Evolutionary conservation across 2,113 vertebrate genomes (phyloP).

Genomic region (Rousettus leschenaultii): DNA sequence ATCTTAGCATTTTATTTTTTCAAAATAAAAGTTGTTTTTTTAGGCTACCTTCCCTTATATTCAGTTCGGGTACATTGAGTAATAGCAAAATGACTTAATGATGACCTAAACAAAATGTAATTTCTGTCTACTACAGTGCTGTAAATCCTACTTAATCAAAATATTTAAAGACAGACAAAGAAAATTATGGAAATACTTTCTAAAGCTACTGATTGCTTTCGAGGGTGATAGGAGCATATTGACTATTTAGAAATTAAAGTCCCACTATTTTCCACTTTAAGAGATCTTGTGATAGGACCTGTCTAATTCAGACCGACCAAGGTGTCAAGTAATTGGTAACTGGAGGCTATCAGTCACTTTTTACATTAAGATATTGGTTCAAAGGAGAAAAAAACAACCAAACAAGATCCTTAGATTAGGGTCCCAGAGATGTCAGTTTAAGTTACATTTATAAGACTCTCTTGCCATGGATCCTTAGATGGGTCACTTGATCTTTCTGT

Average conservation of each 20-base stretch:
- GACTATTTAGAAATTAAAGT: slow-evolving; percentile 11
- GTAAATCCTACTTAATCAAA: background rate
- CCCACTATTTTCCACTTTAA: background rate
- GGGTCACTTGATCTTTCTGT: background rate
- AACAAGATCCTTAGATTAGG: background rate
- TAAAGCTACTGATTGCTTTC: background rate
- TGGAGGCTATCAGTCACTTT: background rate
- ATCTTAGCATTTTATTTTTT: slow-evolving; percentile 7
- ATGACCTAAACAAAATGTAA: background rate
- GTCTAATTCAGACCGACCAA: background rate
- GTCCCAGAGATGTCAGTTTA: background rate
- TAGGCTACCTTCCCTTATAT: background rate
- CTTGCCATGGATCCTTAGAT: background rate
- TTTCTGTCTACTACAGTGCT: background rate
- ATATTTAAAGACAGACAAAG: background rate
- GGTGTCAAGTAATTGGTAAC: background rate
- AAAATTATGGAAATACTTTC: background rate
- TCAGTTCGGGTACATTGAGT: background rate
- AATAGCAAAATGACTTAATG: background rate
- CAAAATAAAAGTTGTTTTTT: background rate
- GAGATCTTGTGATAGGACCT: background rate
- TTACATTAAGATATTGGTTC: background rate
- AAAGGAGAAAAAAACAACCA: background rate
- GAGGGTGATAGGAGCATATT: background rate
- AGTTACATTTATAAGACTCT: background rate